Conservation (phyloP, 2,113 vertebrate genomes). For the Anolis sagrei region DNA sequence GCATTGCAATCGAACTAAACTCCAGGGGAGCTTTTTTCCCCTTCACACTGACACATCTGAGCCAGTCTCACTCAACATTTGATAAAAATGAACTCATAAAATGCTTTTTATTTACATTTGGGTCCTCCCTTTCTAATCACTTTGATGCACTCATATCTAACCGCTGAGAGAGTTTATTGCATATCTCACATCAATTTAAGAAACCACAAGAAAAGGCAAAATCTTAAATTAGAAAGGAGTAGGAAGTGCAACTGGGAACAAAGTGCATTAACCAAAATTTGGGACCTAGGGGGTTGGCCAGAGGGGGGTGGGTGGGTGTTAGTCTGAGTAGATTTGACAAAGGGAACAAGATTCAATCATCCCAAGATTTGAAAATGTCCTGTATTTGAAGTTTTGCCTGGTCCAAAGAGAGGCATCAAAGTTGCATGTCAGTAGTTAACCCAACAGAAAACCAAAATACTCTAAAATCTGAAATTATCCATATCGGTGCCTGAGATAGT, state of each 20-base stretch:
- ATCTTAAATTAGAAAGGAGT: neutral
- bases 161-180: neutral
- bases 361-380: neutral
- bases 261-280: neutral
- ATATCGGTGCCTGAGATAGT: no score
- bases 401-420: neutral
- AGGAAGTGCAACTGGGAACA: no score
- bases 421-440: neutral
- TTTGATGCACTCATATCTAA: neutral
- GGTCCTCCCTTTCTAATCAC: neutral
- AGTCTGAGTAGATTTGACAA: neutral
- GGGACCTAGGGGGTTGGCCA: no score
- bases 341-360: neutral
- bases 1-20: neutral
- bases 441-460: neutral
- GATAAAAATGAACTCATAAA: neutral
- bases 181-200: neutral
- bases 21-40: neutral
- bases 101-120: conserved; percentile 4
- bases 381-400: neutral
- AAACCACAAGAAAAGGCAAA: neutral
- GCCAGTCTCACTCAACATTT: neutral
- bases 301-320: neutral
- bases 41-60: conserved; percentile 7
- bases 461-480: no score